phyloP scores from a whole-genome alignment of 2,113 vertebrate genomes.

The Anarrhichthys ocellatus region DNA sequence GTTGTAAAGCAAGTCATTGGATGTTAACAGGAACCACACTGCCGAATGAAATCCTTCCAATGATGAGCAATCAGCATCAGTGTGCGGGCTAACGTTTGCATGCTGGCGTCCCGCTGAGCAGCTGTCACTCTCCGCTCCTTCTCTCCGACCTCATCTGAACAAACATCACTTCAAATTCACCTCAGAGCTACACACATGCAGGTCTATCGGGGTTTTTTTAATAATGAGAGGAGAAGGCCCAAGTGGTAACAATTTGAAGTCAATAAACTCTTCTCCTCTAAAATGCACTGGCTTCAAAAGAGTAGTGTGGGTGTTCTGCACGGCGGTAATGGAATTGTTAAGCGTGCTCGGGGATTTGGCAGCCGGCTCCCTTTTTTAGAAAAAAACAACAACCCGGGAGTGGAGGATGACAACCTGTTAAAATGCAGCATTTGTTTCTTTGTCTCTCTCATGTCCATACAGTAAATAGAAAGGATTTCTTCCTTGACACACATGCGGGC shows the following conservation, averaged over 20 bases:
- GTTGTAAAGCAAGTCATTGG: conserved; percentile 62
- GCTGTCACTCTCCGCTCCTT: conserved; percentile 27
- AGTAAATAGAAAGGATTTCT: conserved; percentile 5
- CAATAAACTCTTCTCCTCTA: conserved; percentile 79
- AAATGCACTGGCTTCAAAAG: conserved; percentile 78
- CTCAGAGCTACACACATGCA: conserved; percentile 27
- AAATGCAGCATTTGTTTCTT: conserved; percentile 54
- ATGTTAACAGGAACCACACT: conserved; percentile 66
- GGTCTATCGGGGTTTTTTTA: conserved; percentile 77
- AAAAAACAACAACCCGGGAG: conserved; percentile 49
- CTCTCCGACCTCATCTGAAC: conserved; percentile 30
- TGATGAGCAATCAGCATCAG: conserved; percentile 47
- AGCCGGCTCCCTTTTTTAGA: conserved; percentile 47
- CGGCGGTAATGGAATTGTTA: conserved; percentile 77
- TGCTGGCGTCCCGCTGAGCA: conserved; percentile 2
- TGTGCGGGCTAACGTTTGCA: conserved; percentile 40
- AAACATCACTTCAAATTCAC: conserved; percentile 24
- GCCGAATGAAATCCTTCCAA: conserved; percentile 46
- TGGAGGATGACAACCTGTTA: conserved; percentile 76
- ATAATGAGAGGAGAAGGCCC: conserved; percentile 59
- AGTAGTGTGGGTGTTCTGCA: conserved; percentile 75
- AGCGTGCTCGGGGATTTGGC: conserved; percentile 74
- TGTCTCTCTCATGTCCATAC: conserved; percentile 4
- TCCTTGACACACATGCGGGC: neutral
- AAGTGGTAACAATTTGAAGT: conserved; percentile 86